Conservation (phyloP, 2,888 invertebrate species). For the Laothoe populi region DNA sequence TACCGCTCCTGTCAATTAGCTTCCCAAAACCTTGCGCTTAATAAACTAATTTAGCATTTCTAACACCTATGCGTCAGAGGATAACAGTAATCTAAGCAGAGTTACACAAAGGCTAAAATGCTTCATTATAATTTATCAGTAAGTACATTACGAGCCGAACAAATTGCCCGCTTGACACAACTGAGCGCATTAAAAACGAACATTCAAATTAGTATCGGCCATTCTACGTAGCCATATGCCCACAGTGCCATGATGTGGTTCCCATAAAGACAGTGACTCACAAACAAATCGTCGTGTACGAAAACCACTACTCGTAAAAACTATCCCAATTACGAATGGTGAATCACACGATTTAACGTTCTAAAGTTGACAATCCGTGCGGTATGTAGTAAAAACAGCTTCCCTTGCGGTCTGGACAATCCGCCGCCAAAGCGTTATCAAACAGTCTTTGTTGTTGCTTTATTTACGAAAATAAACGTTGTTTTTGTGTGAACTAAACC, state of each 20-base stretch:
- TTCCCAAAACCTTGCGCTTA: background rate
- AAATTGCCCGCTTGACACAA: slow-evolving; percentile 23
- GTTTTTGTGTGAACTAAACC: slow-evolving; percentile 3
- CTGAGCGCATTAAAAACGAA: slow-evolving; percentile 35
- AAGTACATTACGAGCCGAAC: slow-evolving; percentile 6
- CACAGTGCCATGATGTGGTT: slow-evolving; percentile 29
- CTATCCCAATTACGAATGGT: slow-evolving; percentile 66
- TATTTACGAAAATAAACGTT: slow-evolving; percentile 2
- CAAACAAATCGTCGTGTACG: slow-evolving; percentile 50
- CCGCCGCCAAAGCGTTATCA: slow-evolving; percentile 38
- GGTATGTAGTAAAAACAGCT: slow-evolving; percentile 46
- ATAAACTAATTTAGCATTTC: background rate
- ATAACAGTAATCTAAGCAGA: slow-evolving; percentile 10
- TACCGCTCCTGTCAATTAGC: too few species aligned
- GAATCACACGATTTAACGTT: slow-evolving; percentile 58
- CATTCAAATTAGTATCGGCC: slow-evolving; percentile 38
- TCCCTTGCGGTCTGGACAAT: slow-evolving; percentile 61
- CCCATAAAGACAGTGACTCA: slow-evolving; percentile 39
- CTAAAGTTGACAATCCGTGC: slow-evolving; percentile 43
- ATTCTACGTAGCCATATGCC: slow-evolving; percentile 36
- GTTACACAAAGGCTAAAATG: slow-evolving; percentile 11
- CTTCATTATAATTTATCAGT: slow-evolving; percentile 17
- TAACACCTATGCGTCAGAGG: slow-evolving; percentile 4
- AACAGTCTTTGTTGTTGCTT: slow-evolving; percentile 28
- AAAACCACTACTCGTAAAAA: slow-evolving; percentile 57